Evolutionary conservation across 1,140 invertebrate genomes (phyloP), one percentile per base, ranked within the genome.

Genomic region (Arctopsyche grandis): DNA sequence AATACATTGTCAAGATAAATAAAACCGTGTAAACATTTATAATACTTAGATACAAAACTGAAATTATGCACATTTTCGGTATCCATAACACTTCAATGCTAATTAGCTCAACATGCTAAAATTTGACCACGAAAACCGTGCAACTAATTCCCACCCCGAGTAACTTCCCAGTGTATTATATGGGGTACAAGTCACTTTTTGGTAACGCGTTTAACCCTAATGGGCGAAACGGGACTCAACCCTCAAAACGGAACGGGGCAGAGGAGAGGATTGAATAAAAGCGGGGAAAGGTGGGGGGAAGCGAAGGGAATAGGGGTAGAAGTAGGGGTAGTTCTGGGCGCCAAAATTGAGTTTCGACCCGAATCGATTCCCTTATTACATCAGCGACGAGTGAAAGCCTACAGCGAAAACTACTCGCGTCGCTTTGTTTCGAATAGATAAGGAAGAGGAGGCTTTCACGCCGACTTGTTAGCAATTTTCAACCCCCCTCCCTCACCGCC

Each of bases 361-460:
- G 22, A 74, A 74, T 74, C 71, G 71, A 74, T 74, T 74, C 71
- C 43, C 16, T 74, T 74, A 74, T 74, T 74, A 48, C 71, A 74
- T 74, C 71, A 74, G 48, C 21, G 21, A 66, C 21, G 71, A 74
- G 71, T 74, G 44, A 74, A 74, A 74, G 71, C 71, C 71, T 74
- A 74, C 71, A 74, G 46, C 19, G 71, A 74, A 74, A 74, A 74
- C 71, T 74, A 74, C 71, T 74, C 46, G 63, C 63, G 63, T 22
- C 24, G 48, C 48, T 74, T 74, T 74, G 71, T 74, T 46, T 74
- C 71, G 52, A 74, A 74, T 74, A 74, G 63, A 66, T 66, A 66
- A 66, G 22, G 24, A 66, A 24, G 63, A 56, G 19, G 10, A 73
- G 70, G 46, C 46, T 74, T 74, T 56, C 46, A 48, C 24, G 71